A percentile compares a stretch with the other conserved stretches of the same genome.
These are phyloP conservation scores for Trochalopteron elliotii DNA, from an alignment of 2,113 vertebrate species.

Conservation along the genomic window DNA sequence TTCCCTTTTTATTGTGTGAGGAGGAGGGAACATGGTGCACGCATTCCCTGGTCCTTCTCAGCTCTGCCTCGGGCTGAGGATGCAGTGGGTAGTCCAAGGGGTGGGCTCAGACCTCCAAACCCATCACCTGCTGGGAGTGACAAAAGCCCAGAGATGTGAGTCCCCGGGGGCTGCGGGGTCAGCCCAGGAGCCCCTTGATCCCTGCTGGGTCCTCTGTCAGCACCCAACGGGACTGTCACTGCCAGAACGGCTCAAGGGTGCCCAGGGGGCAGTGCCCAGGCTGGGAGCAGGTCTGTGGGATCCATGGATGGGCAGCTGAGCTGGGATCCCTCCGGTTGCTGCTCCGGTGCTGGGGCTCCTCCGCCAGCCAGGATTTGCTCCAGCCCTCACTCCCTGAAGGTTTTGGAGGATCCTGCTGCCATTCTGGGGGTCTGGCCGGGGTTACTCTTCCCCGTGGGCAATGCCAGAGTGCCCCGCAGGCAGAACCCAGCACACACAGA, in stretches of 20 bases:
- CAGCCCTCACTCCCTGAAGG: neutral
- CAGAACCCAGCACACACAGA: neutral
- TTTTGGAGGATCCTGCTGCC: neutral
- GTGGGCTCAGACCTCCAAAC: neutral
- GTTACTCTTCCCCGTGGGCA: neutral
- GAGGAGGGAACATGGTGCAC: fast-evolving
- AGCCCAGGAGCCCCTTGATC: too few species aligned
- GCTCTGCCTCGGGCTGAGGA: neutral
- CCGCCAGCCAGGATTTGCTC: fast-evolving
- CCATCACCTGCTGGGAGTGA: neutral
- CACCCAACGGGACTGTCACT: fast-evolving
- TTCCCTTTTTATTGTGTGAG: neutral
- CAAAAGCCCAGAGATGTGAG: neutral
- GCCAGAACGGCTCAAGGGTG: neutral
- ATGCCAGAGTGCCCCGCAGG: neutral
- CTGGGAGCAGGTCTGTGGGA: neutral
- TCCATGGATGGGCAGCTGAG: neutral
- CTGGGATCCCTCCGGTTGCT: neutral
- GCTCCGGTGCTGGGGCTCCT: fast-evolving
- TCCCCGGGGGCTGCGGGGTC: neutral
- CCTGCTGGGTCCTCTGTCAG: neutral
- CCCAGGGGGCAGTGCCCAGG: fast-evolving
- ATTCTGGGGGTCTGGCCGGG: fast-evolving
- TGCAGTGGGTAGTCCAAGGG: neutral
- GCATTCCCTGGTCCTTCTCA: fast-evolving